A percentile compares a stretch with the other conserved stretches of the same genome.
Evolutionary conservation across 2,113 vertebrate genomes (phyloP).

Genomic region (Atherinomorus stipes): DNA sequence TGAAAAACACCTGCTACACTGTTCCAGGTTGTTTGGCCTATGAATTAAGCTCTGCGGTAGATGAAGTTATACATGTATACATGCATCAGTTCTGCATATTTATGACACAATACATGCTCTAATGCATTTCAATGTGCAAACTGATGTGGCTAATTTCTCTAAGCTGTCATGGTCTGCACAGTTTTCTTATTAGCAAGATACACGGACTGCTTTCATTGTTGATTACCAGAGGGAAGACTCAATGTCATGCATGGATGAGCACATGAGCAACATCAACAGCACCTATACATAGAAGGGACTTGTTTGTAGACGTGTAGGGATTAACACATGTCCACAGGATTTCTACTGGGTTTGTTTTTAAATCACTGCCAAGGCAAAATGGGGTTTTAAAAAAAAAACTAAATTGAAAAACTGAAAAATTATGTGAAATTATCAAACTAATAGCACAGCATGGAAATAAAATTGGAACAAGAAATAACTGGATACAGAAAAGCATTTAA

Average conservation of each 20-base stretch:
- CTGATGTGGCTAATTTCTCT: slow-evolving; percentile 25
- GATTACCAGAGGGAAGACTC: slow-evolving; percentile 30
- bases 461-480: not conserved
- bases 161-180: not conserved
- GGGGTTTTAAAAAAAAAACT: not conserved
- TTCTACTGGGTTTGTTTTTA: not conserved
- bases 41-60: slow-evolving; percentile 10
- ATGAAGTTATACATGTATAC: not conserved
- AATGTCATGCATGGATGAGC: slow-evolving; percentile 26
- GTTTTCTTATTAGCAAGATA: slow-evolving; percentile 33
- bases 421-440: not conserved
- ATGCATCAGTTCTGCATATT: not conserved
- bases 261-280: slow-evolving; percentile 28
- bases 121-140: slow-evolving; percentile 3
- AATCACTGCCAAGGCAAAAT: not conserved
- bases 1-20: slow-evolving; percentile 46
- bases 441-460: not conserved
- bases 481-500: too few relatives aligned
- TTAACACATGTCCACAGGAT: not conserved
- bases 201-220: slow-evolving; percentile 23
- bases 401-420: not conserved
- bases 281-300: not conserved
- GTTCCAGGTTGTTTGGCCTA: slow-evolving; percentile 1
- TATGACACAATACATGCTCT: not conserved
- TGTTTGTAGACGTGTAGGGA: not conserved